Percentiles rank a stretch among this genome's conserved stretches.
Evolutionary conservation across 1,140 invertebrate genomes (phyloP).

Genomic region (Dryas iulia): DNA sequence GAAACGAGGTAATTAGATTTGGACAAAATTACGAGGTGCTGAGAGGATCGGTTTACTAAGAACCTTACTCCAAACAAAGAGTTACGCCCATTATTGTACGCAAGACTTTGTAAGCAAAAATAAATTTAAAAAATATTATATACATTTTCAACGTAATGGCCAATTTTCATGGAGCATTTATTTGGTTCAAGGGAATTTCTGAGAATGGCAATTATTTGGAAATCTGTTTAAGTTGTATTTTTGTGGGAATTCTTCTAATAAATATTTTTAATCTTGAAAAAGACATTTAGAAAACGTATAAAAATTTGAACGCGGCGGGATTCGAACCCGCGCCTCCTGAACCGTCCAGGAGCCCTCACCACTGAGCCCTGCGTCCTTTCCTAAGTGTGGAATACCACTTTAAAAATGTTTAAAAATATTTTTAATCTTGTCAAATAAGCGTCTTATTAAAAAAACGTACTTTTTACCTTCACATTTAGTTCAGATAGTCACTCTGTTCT

Average conservation of each 20-base stretch:
- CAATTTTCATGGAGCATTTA: conserved; percentile 1
- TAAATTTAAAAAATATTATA: background rate
- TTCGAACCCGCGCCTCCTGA: too few species aligned
- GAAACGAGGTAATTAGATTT: conserved; percentile 21
- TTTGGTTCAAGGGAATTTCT: background rate
- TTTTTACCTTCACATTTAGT: too few species aligned
- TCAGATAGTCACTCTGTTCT: too few species aligned
- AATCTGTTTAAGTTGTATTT: background rate
- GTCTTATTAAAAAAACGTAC: too few species aligned
- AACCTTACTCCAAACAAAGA: background rate
- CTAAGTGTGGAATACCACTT: too few species aligned
- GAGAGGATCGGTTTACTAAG: conserved; percentile 3
- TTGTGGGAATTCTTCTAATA: background rate
- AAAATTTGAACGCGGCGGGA: too few species aligned
- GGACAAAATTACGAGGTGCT: background rate
- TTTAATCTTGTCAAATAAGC: too few species aligned
- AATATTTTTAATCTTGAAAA: too few species aligned
- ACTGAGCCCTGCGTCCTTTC: too few species aligned
- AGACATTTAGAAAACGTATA: too few species aligned
- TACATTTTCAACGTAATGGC: background rate
- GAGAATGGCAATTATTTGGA: background rate
- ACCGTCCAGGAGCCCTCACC: too few species aligned
- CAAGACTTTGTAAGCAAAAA: background rate
- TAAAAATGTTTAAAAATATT: too few species aligned
- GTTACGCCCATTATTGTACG: background rate